Conservation (phyloP, 2,888 invertebrate genomes). For the Eugnorisma glareosa region DNA sequence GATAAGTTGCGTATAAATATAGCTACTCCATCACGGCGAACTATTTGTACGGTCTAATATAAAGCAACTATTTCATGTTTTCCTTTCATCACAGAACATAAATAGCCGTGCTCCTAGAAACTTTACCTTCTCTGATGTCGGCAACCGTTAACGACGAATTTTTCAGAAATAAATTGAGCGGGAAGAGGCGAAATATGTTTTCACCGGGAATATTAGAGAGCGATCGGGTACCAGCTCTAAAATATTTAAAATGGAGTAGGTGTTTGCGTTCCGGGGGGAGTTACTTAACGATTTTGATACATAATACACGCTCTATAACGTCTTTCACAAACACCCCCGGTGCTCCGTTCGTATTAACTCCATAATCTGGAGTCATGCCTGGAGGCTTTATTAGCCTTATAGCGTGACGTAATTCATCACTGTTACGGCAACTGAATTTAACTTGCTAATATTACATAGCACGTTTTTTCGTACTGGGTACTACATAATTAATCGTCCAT, state of each 20-base stretch:
- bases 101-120: conserved; percentile 29
- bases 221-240: conserved; percentile 57
- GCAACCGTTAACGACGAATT: conserved; percentile 52
- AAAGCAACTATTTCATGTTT: conserved; percentile 17
- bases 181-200: conserved; percentile 61
- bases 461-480: conserved; percentile 43
- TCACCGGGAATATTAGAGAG: conserved; percentile 58
- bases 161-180: conserved; percentile 60
- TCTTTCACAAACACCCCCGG: conserved; percentile 58
- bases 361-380: conserved; percentile 62
- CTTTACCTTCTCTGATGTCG: conserved; percentile 38
- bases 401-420: conserved; percentile 63
- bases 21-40: background rate
- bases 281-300: conserved; percentile 62
- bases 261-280: conserved; percentile 36
- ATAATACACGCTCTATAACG: conserved; percentile 48
- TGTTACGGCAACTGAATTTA: conserved; percentile 43
- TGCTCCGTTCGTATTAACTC: conserved; percentile 63
- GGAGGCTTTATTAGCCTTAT: conserved; percentile 57
- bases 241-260: conserved; percentile 54
- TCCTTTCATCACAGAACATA: conserved; percentile 25
- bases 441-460: conserved; percentile 51
- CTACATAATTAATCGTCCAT: conserved; percentile 36
- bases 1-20: conserved; percentile 10
- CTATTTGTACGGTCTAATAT: conserved; percentile 31